Evolutionary conservation across 2,888 invertebrate genomes (phyloP).

Genomic region (Eupithecia inturbata): DNA sequence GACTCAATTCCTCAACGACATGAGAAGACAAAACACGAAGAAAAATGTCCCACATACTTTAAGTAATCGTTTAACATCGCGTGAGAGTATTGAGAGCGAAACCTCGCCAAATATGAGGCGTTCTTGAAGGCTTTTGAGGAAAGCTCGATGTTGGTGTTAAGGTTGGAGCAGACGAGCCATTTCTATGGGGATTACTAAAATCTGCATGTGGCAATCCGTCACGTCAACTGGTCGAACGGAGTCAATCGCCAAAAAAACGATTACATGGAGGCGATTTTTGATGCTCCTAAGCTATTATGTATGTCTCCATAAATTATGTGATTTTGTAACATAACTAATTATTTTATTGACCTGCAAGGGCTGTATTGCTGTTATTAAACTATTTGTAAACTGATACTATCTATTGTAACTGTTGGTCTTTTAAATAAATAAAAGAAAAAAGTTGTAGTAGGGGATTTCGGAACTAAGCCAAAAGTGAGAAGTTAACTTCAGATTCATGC

Average conservation of each 20-base stretch:
- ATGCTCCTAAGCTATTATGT: neutral
- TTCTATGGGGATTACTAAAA: neutral
- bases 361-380: neutral
- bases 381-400: too few species aligned
- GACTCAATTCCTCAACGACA: conserved; percentile 25
- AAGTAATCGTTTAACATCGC: conserved; percentile 71
- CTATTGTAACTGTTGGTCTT: neutral
- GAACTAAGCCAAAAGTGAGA: neutral
- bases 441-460: neutral
- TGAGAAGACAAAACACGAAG: conserved; percentile 46
- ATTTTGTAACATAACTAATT: neutral
- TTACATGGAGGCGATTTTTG: neutral
- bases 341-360: neutral
- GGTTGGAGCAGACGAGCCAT: neutral
- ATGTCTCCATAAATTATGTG: neutral
- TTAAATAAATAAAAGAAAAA: neutral
- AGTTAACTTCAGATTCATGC: neutral
- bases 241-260: neutral
- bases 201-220: neutral
- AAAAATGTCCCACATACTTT: conserved; percentile 67
- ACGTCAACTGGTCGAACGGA: neutral
- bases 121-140: conserved; percentile 80
- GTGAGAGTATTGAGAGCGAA: conserved; percentile 80
- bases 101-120: conserved; percentile 82
- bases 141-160: conserved; percentile 78